Evolutionary conservation across 2,113 vertebrate genomes (phyloP).

Genomic region (Lophochroa leadbeateri): DNA sequence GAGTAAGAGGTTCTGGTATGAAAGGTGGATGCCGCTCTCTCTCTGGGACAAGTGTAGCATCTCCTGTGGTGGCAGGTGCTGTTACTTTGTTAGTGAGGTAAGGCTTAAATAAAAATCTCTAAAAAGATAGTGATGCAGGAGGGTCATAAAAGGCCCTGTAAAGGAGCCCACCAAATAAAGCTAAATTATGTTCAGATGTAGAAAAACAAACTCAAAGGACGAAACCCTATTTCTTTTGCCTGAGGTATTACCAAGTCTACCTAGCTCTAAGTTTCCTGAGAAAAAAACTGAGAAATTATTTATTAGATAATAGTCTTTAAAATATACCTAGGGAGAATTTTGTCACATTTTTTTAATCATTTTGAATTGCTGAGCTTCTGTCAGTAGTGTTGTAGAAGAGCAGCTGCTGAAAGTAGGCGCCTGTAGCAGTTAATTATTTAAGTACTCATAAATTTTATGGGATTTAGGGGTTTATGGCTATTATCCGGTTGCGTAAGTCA

Average conservation of each 20-base stretch:
- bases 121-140: neutral
- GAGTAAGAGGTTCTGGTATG: constrained; percentile 94
- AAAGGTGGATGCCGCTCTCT: constrained; percentile 97
- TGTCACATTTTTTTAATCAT: neutral
- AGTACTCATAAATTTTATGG: neutral
- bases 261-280: neutral
- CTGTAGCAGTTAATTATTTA: neutral
- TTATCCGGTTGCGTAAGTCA: rapidly evolving
- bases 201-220: neutral
- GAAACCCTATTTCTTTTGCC: neutral
- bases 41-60: constrained; percentile 97
- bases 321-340: neutral
- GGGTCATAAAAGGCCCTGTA: neutral
- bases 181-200: neutral
- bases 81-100: constrained; percentile 95
- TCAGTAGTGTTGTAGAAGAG: neutral
- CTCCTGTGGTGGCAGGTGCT: constrained; percentile 95
- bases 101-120: neutral
- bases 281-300: neutral
- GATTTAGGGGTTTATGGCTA: neutral
- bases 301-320: neutral
- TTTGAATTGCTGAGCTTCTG: neutral
- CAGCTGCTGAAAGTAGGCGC: neutral
- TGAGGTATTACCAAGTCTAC: neutral
- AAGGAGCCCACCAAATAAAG: neutral